phyloP scores from a whole-genome alignment of 2,888 invertebrate genomes.

The Latrodectus hesperus region DNA sequence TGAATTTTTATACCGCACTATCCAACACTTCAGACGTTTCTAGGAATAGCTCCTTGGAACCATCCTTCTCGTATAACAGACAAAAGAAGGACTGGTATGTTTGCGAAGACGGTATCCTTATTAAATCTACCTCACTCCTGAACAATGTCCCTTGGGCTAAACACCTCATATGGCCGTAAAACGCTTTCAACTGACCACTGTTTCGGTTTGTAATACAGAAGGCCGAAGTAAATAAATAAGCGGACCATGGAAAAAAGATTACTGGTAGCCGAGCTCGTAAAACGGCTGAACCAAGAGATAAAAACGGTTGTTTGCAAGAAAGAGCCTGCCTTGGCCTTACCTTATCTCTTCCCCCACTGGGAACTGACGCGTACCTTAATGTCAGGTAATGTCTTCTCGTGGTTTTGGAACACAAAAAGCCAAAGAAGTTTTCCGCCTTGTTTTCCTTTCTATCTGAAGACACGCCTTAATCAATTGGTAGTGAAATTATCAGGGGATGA shows the following conservation, averaged over 20 bases:
- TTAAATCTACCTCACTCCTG: background rate
- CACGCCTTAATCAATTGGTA: slow-evolving; percentile 48
- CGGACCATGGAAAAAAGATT: slow-evolving; percentile 36
- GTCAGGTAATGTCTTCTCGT: slow-evolving; percentile 52
- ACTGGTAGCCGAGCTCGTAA: slow-evolving; percentile 37
- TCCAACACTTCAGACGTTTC: too few relatives aligned
- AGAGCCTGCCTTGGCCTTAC: background rate
- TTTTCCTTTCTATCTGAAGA: slow-evolving; percentile 7
- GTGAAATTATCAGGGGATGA: slow-evolving; percentile 35
- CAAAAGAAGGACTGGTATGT: background rate
- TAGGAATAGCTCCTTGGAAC: too few relatives aligned
- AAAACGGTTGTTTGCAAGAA: slow-evolving; percentile 11
- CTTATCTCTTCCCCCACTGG: slow-evolving; percentile 34
- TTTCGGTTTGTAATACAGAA: slow-evolving; percentile 19
- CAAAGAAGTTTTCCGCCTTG: slow-evolving; percentile 13
- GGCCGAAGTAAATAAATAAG: slow-evolving; percentile 27
- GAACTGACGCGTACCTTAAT: slow-evolving; percentile 34
- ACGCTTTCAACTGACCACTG: slow-evolving; percentile 54
- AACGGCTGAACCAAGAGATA: slow-evolving; percentile 34
- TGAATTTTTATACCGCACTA: too few relatives aligned
- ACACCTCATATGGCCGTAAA: slow-evolving; percentile 45
- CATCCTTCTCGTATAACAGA: too few relatives aligned
- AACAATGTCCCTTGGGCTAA: background rate
- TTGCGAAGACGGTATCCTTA: background rate
- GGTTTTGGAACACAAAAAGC: background rate